phyloP scores from a whole-genome alignment of 2,888 invertebrate species.

The Drosophila pegasa region DNA sequence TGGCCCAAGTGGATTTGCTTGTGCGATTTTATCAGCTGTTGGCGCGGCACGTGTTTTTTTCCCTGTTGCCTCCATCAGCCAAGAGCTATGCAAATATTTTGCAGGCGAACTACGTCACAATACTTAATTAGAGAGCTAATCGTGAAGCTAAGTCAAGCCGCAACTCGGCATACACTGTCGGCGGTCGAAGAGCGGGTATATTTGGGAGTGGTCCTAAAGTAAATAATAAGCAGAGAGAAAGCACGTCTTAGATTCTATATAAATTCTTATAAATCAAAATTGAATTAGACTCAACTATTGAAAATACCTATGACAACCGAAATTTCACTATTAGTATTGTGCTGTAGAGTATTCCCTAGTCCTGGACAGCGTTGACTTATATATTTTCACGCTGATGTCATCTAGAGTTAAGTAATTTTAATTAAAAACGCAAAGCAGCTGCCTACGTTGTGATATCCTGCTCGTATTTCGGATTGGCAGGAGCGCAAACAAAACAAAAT shows the following conservation, averaged over 20 bases:
- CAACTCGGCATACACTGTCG: background rate
- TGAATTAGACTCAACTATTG: background rate
- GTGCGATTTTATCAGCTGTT: conserved; percentile 22
- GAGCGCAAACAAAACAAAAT: background rate
- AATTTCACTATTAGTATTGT: background rate
- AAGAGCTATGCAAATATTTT: conserved; percentile 42
- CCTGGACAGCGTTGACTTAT: background rate
- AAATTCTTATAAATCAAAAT: too few species aligned
- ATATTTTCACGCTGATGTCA: conserved; percentile 55
- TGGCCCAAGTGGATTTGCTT: conserved; percentile 14
- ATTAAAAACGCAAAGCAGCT: conserved; percentile 50
- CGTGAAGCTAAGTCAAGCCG: conserved; percentile 4
- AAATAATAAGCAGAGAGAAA: background rate
- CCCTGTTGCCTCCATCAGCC: background rate
- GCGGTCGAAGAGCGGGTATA: background rate
- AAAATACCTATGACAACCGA: background rate
- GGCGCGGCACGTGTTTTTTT: conserved; percentile 19
- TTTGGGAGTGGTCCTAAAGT: background rate
- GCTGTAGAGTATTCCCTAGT: background rate
- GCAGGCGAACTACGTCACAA: conserved; percentile 25
- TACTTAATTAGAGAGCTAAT: conserved; percentile 34
- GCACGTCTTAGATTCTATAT: background rate
- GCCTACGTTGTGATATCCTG: background rate
- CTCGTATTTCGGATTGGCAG: conserved; percentile 1
- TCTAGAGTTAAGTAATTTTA: conserved; percentile 48